Evolutionary conservation across 1,140 invertebrate species (phyloP).

Genomic region (Zaprionus ghesquierei): DNA sequence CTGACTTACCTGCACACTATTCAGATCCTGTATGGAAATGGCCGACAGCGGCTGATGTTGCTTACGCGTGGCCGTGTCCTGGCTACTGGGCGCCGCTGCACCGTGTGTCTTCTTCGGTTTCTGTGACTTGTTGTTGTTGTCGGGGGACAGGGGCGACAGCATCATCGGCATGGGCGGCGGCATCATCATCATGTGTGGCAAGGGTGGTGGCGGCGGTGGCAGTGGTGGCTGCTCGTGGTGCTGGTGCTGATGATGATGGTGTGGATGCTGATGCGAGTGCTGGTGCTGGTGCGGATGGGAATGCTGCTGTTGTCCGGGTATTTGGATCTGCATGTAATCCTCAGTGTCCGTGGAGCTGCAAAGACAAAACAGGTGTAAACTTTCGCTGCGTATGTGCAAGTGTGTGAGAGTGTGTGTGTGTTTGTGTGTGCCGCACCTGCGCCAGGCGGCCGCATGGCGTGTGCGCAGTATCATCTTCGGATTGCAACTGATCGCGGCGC

Average conservation of each 20-base stretch:
- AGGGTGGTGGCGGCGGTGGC: conserved; percentile 84
- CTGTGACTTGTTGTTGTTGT: conserved; percentile 55
- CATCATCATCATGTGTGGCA: conserved; percentile 78
- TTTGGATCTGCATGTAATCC: conserved; percentile 82
- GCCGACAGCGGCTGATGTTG: conserved; percentile 89
- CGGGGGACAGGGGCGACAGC: conserved; percentile 46
- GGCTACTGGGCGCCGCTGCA: conserved; percentile 83
- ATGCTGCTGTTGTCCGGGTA: conserved; percentile 65
- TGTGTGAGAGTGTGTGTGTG: not conserved
- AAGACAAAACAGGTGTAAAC: not conserved
- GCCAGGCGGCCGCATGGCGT: conserved; percentile 66
- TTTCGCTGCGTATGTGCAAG: conserved; percentile 12
- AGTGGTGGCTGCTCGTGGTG: conserved; percentile 75
- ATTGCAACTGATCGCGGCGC: conserved; percentile 60
- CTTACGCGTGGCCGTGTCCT: conserved; percentile 82
- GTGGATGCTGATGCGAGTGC: conserved; percentile 79
- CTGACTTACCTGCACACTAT: conserved; percentile 87
- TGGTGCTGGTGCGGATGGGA: conserved; percentile 74
- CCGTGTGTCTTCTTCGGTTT: conserved; percentile 64
- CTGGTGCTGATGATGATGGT: conserved; percentile 69
- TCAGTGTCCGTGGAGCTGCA: conserved; percentile 81
- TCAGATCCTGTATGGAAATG: conserved; percentile 93
- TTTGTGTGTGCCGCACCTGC: conserved; percentile 52
- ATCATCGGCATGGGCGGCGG: conserved; percentile 81
- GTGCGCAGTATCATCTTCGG: conserved; percentile 77